These are phyloP conservation scores for Python bivittatus DNA, from an alignment of 2,113 vertebrate species.

Conservation along the genomic window DNA sequence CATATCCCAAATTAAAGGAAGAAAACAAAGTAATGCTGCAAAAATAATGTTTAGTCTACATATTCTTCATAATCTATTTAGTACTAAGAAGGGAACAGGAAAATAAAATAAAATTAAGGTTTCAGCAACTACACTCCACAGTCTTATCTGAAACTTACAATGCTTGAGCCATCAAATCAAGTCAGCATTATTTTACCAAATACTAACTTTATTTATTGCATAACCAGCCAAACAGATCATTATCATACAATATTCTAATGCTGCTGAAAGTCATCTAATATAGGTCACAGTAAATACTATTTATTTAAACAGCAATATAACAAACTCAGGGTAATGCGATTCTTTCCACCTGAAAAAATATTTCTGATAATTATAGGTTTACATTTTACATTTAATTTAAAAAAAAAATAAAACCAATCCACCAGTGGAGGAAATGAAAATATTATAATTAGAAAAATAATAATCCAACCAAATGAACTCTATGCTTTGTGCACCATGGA, in stretches of 20 bases:
- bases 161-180: not conserved
- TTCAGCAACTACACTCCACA: not conserved
- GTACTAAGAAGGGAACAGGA: not conserved
- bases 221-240: not conserved
- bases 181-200: not conserved
- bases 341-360: not conserved
- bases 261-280: not conserved
- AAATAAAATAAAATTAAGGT: not conserved
- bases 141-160: not conserved
- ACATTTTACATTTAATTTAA: not conserved
- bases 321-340: not conserved
- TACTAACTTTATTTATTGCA: not conserved
- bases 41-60: not conserved
- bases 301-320: not conserved
- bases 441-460: conserved; percentile 42
- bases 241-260: not conserved
- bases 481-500: conserved; percentile 26
- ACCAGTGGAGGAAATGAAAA: conserved; percentile 40
- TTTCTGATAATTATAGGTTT: not conserved
- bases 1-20: not conserved
- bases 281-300: not conserved
- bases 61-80: not conserved
- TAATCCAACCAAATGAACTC: conserved; percentile 25
- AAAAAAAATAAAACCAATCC: not conserved
- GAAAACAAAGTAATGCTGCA: not conserved